Evolutionary conservation across 2,113 vertebrate species (phyloP).

Genomic region (Microtus montanus): DNA sequence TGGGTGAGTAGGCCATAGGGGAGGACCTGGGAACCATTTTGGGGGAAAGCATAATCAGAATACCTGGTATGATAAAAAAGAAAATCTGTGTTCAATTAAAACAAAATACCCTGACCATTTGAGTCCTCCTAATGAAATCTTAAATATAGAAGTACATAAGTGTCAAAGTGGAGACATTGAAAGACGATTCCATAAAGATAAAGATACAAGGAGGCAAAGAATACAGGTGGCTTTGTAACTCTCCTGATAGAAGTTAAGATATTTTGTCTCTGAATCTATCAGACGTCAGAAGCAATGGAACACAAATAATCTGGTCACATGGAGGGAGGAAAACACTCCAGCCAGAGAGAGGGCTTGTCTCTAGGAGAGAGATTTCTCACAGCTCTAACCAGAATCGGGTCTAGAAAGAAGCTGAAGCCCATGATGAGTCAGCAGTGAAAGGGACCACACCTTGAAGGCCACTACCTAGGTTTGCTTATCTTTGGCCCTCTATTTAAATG

Average conservation of each 20-base stretch:
- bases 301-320: background rate
- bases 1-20: background rate
- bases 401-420: background rate
- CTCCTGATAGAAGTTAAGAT: background rate
- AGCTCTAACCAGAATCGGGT: background rate
- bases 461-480: too few relatives aligned
- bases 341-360: background rate
- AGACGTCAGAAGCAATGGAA: background rate
- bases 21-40: background rate
- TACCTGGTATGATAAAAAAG: too few relatives aligned
- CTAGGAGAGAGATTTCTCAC: background rate
- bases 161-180: background rate
- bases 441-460: too few relatives aligned
- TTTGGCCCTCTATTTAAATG: too few relatives aligned
- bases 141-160: background rate
- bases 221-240: background rate
- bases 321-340: background rate
- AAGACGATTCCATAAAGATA: background rate
- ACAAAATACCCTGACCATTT: background rate
- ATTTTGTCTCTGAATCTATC: background rate
- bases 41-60: background rate
- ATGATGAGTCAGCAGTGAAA: background rate
- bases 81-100: background rate
- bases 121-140: background rate
- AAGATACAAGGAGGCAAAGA: background rate